A percentile compares a stretch with the other conserved stretches of the same genome.
These are phyloP conservation scores for Grantiella picta DNA, from an alignment of 2,113 vertebrate species.

Conservation along the genomic window DNA sequence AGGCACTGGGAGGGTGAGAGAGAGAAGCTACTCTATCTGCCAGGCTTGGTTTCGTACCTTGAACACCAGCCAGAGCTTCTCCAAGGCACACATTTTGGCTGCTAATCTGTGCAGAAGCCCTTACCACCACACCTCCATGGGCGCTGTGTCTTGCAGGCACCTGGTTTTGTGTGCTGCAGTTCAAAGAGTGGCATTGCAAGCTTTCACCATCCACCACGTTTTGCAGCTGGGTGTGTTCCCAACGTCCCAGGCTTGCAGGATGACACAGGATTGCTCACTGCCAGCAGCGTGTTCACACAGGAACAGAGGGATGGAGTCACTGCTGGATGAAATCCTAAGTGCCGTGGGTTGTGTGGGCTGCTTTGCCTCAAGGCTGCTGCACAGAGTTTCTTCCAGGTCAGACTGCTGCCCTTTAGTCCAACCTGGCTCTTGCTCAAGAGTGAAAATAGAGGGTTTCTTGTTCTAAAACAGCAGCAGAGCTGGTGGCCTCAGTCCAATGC, in stretches of 20 bases:
- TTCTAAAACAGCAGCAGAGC: not conserved
- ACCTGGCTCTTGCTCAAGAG: not conserved
- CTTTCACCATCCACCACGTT: not conserved
- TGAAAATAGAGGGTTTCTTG: not conserved
- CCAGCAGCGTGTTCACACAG: not conserved
- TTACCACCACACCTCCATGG: fast-evolving
- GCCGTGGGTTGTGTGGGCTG: not conserved
- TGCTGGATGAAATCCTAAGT: not conserved
- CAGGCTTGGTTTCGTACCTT: not conserved
- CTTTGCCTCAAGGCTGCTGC: not conserved
- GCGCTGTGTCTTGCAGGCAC: fast-evolving
- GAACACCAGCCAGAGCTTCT: not conserved
- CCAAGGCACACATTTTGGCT: not conserved
- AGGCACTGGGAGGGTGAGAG: not conserved
- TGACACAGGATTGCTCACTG: slow-evolving; percentile 28
- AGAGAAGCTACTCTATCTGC: not conserved
- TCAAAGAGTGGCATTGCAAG: not conserved
- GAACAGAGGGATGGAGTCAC: not conserved
- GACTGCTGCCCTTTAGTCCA: not conserved
- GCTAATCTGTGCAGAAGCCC: not conserved
- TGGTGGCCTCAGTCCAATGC: not conserved
- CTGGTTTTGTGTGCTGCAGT: fast-evolving
- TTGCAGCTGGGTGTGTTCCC: slow-evolving; percentile 2
- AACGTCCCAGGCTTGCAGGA: not conserved
- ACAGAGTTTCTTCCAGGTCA: not conserved